A percentile compares a stretch with the other conserved stretches of the same genome.
These are phyloP conservation scores for Troglohyphantes excavatus DNA, from an alignment of 2,888 invertebrate species.

Conservation along the genomic window DNA sequence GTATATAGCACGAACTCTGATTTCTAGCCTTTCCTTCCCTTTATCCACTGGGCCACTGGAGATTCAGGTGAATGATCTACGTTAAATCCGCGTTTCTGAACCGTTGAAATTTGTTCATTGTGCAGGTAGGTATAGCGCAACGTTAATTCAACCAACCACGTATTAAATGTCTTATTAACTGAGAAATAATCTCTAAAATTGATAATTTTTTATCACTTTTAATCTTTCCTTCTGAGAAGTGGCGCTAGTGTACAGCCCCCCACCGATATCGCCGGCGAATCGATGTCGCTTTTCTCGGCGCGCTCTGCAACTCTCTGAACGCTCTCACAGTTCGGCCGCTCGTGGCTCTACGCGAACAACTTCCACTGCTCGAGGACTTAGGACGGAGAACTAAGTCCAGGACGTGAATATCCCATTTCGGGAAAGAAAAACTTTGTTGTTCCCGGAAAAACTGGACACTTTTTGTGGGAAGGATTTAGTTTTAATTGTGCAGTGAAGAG, in stretches of 20 bases:
- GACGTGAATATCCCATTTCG: background rate
- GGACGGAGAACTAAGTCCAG: background rate
- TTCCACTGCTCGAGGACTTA: background rate
- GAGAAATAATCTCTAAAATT: too few species aligned
- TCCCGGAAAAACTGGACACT: background rate
- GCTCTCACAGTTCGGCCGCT: conserved; percentile 29
- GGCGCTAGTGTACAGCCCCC: conserved; percentile 45
- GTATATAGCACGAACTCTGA: too few species aligned
- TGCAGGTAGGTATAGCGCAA: too few species aligned
- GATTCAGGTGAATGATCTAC: too few species aligned
- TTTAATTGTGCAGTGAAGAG: too few species aligned
- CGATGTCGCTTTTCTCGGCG: background rate
- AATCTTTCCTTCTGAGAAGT: background rate
- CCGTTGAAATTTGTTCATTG: too few species aligned
- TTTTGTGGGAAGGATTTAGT: background rate
- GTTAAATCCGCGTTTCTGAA: too few species aligned
- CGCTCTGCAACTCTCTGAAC: conserved; percentile 29
- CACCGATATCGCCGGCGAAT: background rate
- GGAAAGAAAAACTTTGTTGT: background rate
- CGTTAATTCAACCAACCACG: too few species aligned
- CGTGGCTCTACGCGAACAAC: conserved; percentile 15
- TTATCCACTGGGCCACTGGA: too few species aligned
- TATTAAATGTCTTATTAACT: too few species aligned
- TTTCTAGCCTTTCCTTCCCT: too few species aligned
- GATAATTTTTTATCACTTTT: too few species aligned